Conservation (phyloP, 2,888 invertebrate genomes). For the Parapristionchus giblindavisi region DNA sequence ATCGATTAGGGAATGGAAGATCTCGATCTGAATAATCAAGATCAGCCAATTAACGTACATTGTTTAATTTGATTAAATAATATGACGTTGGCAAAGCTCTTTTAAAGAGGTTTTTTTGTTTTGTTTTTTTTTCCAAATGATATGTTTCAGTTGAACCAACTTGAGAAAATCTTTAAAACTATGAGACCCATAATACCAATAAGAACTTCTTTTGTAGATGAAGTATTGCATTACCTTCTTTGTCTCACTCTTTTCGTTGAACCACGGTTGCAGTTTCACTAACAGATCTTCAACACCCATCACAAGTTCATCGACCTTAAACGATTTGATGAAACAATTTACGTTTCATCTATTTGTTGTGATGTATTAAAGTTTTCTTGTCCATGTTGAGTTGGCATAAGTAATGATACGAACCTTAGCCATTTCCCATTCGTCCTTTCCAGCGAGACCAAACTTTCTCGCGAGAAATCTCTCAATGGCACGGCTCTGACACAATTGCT, state of each 20-base stretch:
- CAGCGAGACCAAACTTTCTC: slow-evolving; percentile 46
- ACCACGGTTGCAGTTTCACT: slow-evolving; percentile 57
- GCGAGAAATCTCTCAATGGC: slow-evolving; percentile 47
- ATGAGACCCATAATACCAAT: no score
- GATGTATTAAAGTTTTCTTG: neutral
- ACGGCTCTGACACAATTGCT: slow-evolving; percentile 48
- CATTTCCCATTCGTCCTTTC: slow-evolving; percentile 55
- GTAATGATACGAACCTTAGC: slow-evolving; percentile 43
- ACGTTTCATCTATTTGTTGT: neutral
- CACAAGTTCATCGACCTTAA: slow-evolving; percentile 50
- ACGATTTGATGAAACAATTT: neutral
- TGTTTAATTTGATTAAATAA: neutral
- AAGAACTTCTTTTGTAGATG: neutral
- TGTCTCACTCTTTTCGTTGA: slow-evolving; percentile 56
- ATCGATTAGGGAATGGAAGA: slow-evolving; percentile 53
- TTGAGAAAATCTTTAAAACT: neutral
- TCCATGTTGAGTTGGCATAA: neutral
- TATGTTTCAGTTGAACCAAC: neutral
- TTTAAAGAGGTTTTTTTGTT: neutral
- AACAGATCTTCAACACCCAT: slow-evolving; percentile 58
- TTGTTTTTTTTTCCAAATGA: neutral
- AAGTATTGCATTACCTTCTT: slow-evolving; percentile 46
- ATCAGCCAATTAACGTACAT: no score
- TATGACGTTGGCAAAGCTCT: neutral
- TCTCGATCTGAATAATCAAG: slow-evolving; percentile 54